These are phyloP conservation scores for Drosophila colorata DNA, from an alignment of 2,888 invertebrate species.

Conservation along the genomic window DNA sequence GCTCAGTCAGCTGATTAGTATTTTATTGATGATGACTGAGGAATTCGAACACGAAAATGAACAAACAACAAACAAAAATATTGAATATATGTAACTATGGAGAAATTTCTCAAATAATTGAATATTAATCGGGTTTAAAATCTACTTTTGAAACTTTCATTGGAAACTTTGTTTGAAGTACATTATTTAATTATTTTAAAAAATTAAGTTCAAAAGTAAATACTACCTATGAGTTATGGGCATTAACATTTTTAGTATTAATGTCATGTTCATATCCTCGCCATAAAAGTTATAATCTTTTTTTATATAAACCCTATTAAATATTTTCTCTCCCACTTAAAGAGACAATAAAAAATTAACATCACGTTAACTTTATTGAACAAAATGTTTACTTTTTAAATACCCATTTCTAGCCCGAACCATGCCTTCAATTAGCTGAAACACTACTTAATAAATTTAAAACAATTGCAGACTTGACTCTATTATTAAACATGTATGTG, in stretches of 20 bases:
- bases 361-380: not conserved
- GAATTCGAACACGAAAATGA: slow-evolving; percentile 3
- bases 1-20: slow-evolving; percentile 36
- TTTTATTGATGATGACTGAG: slow-evolving; percentile 22
- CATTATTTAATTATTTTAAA: not conserved
- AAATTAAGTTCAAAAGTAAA: too few relatives aligned
- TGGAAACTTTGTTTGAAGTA: not conserved
- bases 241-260: too few relatives aligned
- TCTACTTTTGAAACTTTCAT: not conserved
- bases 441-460: not conserved
- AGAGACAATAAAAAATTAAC: not conserved
- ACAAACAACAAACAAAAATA: not conserved
- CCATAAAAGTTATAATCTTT: too few relatives aligned
- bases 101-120: not conserved
- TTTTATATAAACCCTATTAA: too few relatives aligned
- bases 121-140: not conserved
- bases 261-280: too few relatives aligned
- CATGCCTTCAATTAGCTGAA: too few relatives aligned
- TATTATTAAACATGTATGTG: not conserved
- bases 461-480: slow-evolving; percentile 9
- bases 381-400: too few relatives aligned
- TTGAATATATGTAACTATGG: not conserved
- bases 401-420: not conserved
- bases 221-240: too few relatives aligned
- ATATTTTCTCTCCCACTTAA: too few relatives aligned